A percentile compares a stretch with the other conserved stretches of the same genome.
phyloP scores from a whole-genome alignment of 1,140 invertebrate species.

The Lepidurus apus region DNA sequence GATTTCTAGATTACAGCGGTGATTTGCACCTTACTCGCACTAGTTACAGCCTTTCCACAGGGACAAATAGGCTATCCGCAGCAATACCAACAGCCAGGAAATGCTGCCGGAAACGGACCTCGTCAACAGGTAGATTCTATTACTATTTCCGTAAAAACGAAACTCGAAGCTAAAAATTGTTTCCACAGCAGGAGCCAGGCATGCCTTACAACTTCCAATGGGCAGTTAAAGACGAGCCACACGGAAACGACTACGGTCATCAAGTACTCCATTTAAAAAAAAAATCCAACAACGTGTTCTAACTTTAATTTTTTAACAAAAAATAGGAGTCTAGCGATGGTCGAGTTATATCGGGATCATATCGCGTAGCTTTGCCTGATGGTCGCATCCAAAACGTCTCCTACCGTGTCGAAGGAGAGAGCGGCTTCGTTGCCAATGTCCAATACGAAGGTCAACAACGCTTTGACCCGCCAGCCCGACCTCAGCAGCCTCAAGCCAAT shows the following conservation, averaged over 20 bases:
- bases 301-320: neutral
- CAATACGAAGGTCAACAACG: neutral
- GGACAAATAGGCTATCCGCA: neutral
- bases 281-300: neutral
- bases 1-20: neutral
- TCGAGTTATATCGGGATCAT: conserved; percentile 19
- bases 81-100: neutral
- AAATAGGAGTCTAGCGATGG: conserved; percentile 33
- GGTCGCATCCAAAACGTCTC: conserved; percentile 12
- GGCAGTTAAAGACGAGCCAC: conserved; percentile 37
- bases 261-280: conserved; percentile 3
- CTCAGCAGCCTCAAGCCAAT: neutral
- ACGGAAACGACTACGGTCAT: conserved; percentile 36
- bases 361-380: conserved; percentile 17
- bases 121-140: too few species aligned
- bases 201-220: conserved; percentile 38
- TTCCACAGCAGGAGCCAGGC: neutral
- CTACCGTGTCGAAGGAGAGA: conserved; percentile 15
- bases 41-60: neutral
- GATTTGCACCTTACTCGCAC: neutral
- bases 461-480: neutral
- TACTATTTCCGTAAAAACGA: too few species aligned
- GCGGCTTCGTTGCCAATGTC: conserved; percentile 12
- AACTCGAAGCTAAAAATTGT: too few species aligned
- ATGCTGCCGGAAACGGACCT: neutral